Percentiles rank a stretch among this genome's conserved stretches.
These are phyloP conservation scores for Smittia aterrima DNA, from an alignment of 2,888 invertebrate genomes.

Conservation along the genomic window DNA sequence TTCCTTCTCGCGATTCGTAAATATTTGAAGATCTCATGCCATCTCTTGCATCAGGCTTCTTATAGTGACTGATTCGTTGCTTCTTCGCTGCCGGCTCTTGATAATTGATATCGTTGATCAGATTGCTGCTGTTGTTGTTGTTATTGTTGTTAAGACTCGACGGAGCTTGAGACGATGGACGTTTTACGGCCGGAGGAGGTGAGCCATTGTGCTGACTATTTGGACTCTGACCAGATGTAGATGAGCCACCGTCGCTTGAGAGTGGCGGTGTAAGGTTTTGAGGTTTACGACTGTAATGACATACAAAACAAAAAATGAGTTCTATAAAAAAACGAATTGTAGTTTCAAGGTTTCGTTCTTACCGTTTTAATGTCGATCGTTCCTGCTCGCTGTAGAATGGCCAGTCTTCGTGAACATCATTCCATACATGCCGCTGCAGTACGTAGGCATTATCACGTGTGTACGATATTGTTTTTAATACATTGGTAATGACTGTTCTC, in stretches of 20 bases:
- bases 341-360: constrained; percentile 13
- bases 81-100: constrained; percentile 68
- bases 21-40: constrained; percentile 6
- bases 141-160: constrained; percentile 32
- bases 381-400: constrained; percentile 91
- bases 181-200: constrained; percentile 64
- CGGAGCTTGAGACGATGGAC: constrained; percentile 57
- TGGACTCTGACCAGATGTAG: constrained; percentile 77
- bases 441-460: constrained; percentile 88
- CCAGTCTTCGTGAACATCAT: constrained; percentile 92
- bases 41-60: constrained; percentile 55
- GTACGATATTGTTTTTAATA: constrained; percentile 76
- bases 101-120: constrained; percentile 50
- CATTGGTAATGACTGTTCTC: constrained; percentile 69
- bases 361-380: constrained; percentile 82
- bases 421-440: constrained; percentile 83
- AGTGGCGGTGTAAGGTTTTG: constrained; percentile 87
- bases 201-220: constrained; percentile 71
- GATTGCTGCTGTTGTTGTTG: constrained; percentile 34
- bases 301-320: constrained; percentile 40
- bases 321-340: neutral
- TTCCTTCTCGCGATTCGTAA: constrained; percentile 15
- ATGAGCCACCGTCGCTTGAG: constrained; percentile 69
- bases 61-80: constrained; percentile 83
- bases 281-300: constrained; percentile 72